Evolutionary conservation across 2,113 vertebrate species (phyloP).

Genomic region (Aramus guarauna): DNA sequence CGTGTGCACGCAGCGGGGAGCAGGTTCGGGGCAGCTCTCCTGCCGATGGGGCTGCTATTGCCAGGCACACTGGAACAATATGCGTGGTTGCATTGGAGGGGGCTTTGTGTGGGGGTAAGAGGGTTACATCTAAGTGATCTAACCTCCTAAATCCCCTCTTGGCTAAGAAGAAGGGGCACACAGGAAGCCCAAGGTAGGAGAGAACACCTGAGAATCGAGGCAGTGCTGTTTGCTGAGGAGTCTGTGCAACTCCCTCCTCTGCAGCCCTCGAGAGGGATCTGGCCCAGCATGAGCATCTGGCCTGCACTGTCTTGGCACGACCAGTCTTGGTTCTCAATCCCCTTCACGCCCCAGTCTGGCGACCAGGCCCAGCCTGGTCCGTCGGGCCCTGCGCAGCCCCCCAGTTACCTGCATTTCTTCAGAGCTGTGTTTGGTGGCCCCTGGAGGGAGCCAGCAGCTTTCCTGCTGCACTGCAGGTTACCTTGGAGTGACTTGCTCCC

Average conservation of each 20-base stretch:
- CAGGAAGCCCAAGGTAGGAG: background rate
- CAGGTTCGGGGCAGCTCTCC: background rate
- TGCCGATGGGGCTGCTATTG: accelerated
- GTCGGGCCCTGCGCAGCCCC: accelerated
- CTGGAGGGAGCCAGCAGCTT: constrained; percentile 28
- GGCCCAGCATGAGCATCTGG: background rate
- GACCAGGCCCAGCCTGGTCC: background rate
- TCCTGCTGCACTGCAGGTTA: constrained; percentile 20
- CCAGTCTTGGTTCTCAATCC: accelerated
- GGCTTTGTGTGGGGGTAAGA: background rate
- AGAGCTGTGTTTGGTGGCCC: constrained; percentile 14
- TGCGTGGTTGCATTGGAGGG: background rate
- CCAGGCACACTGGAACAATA: background rate
- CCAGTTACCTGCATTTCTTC: constrained; percentile 11
- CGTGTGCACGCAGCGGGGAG: accelerated
- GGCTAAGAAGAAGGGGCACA: background rate
- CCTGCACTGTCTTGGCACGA: background rate
- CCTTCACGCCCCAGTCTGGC: accelerated
- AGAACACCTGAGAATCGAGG: background rate
- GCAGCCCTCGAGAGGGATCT: background rate
- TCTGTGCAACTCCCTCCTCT: background rate
- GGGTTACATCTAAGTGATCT: background rate
- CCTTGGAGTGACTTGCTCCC: background rate
- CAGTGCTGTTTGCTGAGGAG: background rate
- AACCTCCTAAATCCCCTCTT: background rate